These are phyloP conservation scores for Cladopsammia gracilis DNA, from an alignment of 64 coral and sea anemone genomes.

Conservation along the genomic window DNA sequence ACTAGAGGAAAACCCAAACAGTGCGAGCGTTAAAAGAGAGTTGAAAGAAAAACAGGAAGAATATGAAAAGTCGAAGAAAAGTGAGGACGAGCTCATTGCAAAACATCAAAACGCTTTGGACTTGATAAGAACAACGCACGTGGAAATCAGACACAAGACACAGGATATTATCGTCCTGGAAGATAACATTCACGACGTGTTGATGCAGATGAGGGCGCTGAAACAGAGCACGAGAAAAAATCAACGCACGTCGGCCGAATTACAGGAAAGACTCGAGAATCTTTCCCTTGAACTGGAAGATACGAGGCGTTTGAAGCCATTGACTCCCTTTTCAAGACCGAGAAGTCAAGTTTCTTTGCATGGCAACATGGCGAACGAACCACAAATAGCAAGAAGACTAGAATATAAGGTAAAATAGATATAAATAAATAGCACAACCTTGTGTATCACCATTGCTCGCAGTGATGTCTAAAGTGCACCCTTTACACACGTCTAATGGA, in stretches of 20 bases:
- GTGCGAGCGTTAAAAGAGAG: slow-evolving; percentile 63
- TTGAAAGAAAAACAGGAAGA: slow-evolving; percentile 83
- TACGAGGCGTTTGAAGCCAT: slow-evolving; percentile 79
- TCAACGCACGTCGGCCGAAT: slow-evolving; percentile 59
- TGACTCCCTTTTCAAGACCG: slow-evolving; percentile 36
- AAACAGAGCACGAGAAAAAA: slow-evolving; percentile 75
- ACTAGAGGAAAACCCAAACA: slow-evolving; percentile 61
- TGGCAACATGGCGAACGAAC: background rate
- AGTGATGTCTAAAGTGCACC: too few species aligned
- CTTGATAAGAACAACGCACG: slow-evolving; percentile 75
- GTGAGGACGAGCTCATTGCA: slow-evolving; percentile 75
- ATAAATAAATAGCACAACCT: background rate
- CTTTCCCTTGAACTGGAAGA: slow-evolving; percentile 70
- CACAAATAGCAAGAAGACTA: slow-evolving; percentile 16
- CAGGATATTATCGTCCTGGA: slow-evolving; percentile 73
- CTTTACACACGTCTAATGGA: too few species aligned
- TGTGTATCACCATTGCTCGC: too few species aligned
- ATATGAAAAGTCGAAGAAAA: slow-evolving; percentile 69
- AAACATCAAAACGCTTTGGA: slow-evolving; percentile 82
- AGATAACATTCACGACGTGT: slow-evolving; percentile 80
- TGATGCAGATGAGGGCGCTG: slow-evolving; percentile 74
- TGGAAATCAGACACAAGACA: slow-evolving; percentile 84
- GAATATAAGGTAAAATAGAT: slow-evolving; percentile 56
- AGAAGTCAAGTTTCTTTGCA: background rate
- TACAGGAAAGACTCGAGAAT: slow-evolving; percentile 86